These are phyloP conservation scores for Ctenoplectra terminalis DNA, from an alignment of 1,140 invertebrate species.

Conservation along the genomic window DNA sequence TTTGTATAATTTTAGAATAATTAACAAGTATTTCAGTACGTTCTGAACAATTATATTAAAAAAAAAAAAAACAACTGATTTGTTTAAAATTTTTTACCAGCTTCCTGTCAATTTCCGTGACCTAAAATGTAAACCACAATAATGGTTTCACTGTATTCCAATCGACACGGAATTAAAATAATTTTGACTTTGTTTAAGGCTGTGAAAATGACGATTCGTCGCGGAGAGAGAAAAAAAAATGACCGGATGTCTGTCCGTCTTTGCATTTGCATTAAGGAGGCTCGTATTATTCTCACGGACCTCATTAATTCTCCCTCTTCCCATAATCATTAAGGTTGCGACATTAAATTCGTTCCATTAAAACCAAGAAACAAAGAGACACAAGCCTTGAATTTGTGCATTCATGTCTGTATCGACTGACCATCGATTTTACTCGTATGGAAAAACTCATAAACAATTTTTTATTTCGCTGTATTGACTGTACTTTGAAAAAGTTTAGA, in stretches of 20 bases:
- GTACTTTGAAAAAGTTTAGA: too few species aligned
- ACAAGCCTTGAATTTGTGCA: neutral
- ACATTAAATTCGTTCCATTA: slow-evolving; percentile 12
- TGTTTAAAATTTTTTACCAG: too few species aligned
- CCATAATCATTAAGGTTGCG: neutral
- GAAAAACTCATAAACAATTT: too few species aligned
- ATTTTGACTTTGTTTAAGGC: neutral
- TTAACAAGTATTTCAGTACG: too few species aligned
- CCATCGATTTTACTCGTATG: neutral
- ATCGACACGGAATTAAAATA: neutral
- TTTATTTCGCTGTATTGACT: too few species aligned
- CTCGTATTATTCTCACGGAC: slow-evolving; percentile 16
- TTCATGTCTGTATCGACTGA: neutral
- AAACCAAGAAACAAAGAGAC: neutral
- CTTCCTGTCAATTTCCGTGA: too few species aligned
- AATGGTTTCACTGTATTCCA: neutral
- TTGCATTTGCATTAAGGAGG: slow-evolving; percentile 12
- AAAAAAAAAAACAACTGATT: too few species aligned
- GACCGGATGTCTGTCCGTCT: slow-evolving; percentile 20
- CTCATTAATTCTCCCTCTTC: slow-evolving; percentile 14
- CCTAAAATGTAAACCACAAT: neutral
- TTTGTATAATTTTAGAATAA: too few species aligned
- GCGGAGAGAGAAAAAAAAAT: neutral
- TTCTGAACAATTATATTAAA: too few species aligned
- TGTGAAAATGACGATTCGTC: neutral